A percentile compares a stretch with the other conserved stretches of the same genome.
Evolutionary conservation across 2,888 invertebrate species (phyloP).

Genomic region (Thumatha senex): DNA sequence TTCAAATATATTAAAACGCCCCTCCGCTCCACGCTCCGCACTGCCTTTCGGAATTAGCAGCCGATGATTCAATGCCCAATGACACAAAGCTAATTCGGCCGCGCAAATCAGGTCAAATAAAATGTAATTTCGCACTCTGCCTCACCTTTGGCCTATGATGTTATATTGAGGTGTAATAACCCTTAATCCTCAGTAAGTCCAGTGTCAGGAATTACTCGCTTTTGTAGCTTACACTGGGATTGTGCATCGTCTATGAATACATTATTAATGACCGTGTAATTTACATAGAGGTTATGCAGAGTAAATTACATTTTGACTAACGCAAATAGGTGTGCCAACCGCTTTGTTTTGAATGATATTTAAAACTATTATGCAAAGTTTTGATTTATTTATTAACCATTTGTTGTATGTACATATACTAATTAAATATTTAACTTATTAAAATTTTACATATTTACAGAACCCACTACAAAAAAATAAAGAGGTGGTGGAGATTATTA

Average conservation of each 20-base stretch:
- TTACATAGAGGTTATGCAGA: neutral
- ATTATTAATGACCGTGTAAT: slow-evolving; percentile 30
- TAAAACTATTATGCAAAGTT: no score
- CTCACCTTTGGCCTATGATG: slow-evolving; percentile 42
- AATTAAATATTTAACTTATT: no score
- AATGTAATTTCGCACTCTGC: slow-evolving; percentile 45
- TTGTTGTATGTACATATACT: no score
- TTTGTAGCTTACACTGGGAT: slow-evolving; percentile 53
- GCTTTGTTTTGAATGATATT: no score
- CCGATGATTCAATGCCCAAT: slow-evolving; percentile 13
- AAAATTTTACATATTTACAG: no score
- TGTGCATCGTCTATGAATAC: slow-evolving; percentile 54
- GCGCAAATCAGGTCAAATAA: slow-evolving; percentile 41
- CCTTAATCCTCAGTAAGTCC: slow-evolving; percentile 43
- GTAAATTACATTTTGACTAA: neutral
- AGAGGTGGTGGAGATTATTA: no score
- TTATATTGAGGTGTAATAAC: slow-evolving; percentile 63
- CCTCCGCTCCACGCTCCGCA: no score
- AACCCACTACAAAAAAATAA: no score
- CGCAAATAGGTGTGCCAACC: neutral
- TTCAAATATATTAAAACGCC: no score
- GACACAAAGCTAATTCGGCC: slow-evolving; percentile 39
- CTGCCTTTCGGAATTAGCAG: no score
- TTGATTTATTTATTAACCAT: no score
- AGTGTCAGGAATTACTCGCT: slow-evolving; percentile 54